Evolutionary conservation across 2,888 invertebrate genomes (phyloP), one percentile per base, ranked within the genome.

Genomic region (Andrena dorsata): DNA sequence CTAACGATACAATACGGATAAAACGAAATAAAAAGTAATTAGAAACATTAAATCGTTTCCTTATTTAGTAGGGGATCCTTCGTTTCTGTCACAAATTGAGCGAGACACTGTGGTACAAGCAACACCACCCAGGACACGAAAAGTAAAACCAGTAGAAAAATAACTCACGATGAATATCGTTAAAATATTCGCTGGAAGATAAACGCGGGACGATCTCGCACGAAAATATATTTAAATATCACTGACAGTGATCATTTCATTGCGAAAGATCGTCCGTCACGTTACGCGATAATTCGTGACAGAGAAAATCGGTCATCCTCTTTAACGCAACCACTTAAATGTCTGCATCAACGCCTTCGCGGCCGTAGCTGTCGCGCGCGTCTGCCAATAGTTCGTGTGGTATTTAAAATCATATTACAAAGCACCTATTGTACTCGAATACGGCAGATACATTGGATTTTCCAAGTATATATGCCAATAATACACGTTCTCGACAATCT

Each of bases 1-100:
- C 76, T 85, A 85, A 83, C 64, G 64, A 58, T 83, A 78, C 66
- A 74, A 68, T 75, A 71, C 49, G 60, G 72, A 80, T 60, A 16
- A 74, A 79, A 85, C 58, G 60, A 64, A 60, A 8, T 74, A 32
- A 47, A 56, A 76, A 56, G 35, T n/a, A 58, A 63, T 35, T 23
- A 26, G 66, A 76, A 65, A 13, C 53, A 20, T 60, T 49, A 16
- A 51, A 64, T 61, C 49, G 69, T 51, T 68, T 53, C 28, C 30
- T 66, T 41, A 8, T 61, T 72, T 20, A 41, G 30, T 16, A 23
- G 20, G 56, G 61, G 28, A 53, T 75, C 16, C 30, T 13, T 65
- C 35, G 28, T 47, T 28, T 68, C 64, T 53, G 73, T 58, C 68
- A 35, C 56, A 56, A 47, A 74, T 30, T 49, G 47, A 23, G 8